Percentiles rank a stretch among this genome's conserved stretches.
Conservation (phyloP, 2,888 invertebrate species). For the Nymphalis c-album region DNA sequence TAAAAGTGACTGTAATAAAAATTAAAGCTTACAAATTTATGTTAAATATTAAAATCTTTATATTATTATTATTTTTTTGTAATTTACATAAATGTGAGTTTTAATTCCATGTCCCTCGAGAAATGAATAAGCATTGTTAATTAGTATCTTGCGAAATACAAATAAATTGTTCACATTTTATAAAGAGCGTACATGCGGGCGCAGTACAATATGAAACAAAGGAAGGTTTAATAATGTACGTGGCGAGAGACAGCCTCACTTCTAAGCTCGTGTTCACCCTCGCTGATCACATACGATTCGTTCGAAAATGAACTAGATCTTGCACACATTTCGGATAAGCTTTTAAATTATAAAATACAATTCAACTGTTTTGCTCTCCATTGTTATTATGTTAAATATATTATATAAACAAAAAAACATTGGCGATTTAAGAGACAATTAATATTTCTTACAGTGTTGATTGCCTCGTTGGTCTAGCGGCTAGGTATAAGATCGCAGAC, state of each 20-base stretch:
- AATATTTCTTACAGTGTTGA: no score
- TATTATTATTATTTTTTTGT: not conserved
- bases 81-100: not conserved
- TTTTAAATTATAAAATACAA: not conserved
- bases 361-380: not conserved
- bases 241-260: slow-evolving; percentile 19
- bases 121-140: slow-evolving; percentile 13
- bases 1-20: no score
- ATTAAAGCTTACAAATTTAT: not conserved
- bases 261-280: slow-evolving; percentile 23
- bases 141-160: slow-evolving; percentile 18
- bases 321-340: not conserved
- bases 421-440: no score
- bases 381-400: no score
- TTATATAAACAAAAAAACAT: no score
- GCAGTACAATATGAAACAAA: slow-evolving; percentile 25
- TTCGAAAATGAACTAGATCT: slow-evolving; percentile 1
- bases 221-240: slow-evolving; percentile 31
- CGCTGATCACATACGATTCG: slow-evolving; percentile 9
- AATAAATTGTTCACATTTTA: slow-evolving; percentile 19
- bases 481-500: no score
- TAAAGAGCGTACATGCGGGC: slow-evolving; percentile 11
- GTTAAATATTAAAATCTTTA: not conserved
- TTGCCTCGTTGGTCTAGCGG: no score
- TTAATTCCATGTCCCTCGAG: not conserved